Conservation (phyloP, 2,113 vertebrate species). For the Apus apus region DNA sequence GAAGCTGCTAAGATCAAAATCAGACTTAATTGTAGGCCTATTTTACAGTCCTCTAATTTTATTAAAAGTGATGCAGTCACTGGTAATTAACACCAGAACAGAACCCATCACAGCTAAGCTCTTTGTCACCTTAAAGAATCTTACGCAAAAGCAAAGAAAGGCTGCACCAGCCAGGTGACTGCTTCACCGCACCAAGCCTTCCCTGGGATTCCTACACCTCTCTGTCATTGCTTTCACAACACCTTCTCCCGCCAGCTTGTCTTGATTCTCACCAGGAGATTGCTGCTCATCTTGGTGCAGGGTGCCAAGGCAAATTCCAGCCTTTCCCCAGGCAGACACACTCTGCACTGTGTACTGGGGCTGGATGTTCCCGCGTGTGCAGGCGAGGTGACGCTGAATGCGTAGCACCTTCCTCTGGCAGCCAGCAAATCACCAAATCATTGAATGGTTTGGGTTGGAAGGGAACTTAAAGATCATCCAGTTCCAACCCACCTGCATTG, state of each 20-base stretch:
- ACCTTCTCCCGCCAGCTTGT: not conserved
- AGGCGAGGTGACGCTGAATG: rapidly evolving
- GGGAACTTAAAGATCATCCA: no score
- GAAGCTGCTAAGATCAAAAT: slow-evolving; percentile 50
- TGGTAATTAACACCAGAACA: slow-evolving; percentile 20
- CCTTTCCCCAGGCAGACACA: not conserved
- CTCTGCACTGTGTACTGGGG: rapidly evolving
- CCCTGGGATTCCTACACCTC: slow-evolving; percentile 43
- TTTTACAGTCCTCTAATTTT: slow-evolving; percentile 3
- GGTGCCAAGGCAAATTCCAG: not conserved
- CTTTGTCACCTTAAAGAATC: not conserved
- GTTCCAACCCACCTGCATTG: no score
- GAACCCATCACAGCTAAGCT: not conserved
- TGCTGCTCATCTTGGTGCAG: not conserved
- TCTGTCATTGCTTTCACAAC: not conserved
- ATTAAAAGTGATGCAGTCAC: not conserved
- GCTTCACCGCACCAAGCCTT: not conserved
- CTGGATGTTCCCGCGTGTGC: not conserved
- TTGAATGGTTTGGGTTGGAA: no score
- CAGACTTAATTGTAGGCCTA: slow-evolving; percentile 8
- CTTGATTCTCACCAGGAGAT: not conserved
- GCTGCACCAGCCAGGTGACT: not conserved
- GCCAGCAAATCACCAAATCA: not conserved
- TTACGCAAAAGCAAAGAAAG: not conserved
- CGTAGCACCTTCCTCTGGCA: not conserved